A percentile compares a stretch with the other conserved stretches of the same genome.
phyloP scores from a whole-genome alignment of 2,888 invertebrate species.

The Notocelia uddmanniana region DNA sequence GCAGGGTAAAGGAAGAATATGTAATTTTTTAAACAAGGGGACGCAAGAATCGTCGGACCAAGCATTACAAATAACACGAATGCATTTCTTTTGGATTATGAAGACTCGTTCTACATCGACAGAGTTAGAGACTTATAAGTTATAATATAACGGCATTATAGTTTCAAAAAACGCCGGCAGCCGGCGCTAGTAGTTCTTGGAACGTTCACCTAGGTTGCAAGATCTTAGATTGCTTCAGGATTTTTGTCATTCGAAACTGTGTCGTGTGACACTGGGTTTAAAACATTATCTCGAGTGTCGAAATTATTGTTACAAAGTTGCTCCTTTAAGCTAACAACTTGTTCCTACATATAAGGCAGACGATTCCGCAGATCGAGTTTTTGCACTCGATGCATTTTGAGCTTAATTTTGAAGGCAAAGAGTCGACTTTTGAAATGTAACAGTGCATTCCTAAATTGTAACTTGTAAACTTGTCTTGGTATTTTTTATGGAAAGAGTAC shows the following conservation, averaged over 20 bases:
- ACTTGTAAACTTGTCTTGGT: slow-evolving; percentile 14
- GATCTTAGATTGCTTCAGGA: neutral
- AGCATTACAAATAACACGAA: no score
- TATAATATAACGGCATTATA: slow-evolving; percentile 48
- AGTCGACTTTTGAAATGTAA: neutral
- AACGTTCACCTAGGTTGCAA: slow-evolving; percentile 41
- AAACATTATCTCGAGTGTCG: neutral
- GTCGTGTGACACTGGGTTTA: neutral
- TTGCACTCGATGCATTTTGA: neutral
- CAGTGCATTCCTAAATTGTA: neutral
- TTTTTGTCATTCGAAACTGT: slow-evolving; percentile 7
- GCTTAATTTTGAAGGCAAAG: neutral
- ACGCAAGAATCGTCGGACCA: no score
- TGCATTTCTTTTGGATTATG: no score
- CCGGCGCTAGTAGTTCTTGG: slow-evolving; percentile 53
- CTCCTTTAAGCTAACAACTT: slow-evolving; percentile 29
- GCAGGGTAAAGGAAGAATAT: no score
- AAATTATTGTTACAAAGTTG: neutral
- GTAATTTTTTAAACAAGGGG: no score
- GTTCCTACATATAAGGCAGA: slow-evolving; percentile 22
- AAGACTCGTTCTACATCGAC: no score
- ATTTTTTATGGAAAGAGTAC: slow-evolving; percentile 31
- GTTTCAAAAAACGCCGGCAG: slow-evolving; percentile 47
- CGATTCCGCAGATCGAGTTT: slow-evolving; percentile 19
- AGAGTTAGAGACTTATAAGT: no score